A percentile compares a stretch with the other conserved stretches of the same genome.
These are phyloP conservation scores for Apodemus speciosus DNA, from an alignment of 2,113 vertebrate genomes.

Conservation along the genomic window DNA sequence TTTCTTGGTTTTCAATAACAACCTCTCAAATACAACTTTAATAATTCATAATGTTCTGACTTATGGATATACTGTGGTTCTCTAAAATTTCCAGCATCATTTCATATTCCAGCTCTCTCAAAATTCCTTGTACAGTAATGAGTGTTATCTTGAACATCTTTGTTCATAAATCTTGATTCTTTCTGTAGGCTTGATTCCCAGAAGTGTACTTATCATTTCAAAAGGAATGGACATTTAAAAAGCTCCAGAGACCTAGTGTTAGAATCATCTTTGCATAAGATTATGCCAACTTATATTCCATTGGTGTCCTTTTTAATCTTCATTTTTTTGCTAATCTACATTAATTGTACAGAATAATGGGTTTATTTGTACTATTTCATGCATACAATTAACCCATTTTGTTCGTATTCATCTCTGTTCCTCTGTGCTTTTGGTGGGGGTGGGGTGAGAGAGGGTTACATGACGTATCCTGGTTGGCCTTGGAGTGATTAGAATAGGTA, in stretches of 20 bases:
- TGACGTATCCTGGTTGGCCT: background rate
- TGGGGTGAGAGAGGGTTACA: background rate
- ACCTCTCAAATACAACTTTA: slow-evolving; percentile 39
- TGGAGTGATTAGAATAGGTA: background rate
- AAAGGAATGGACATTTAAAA: slow-evolving; percentile 57
- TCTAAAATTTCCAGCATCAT: slow-evolving; percentile 32
- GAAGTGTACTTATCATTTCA: slow-evolving; percentile 40
- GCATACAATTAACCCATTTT: background rate
- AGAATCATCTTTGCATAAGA: slow-evolving; percentile 51
- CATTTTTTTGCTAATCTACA: background rate
- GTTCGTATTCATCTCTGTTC: background rate
- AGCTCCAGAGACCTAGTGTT: slow-evolving; percentile 1
- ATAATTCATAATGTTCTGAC: slow-evolving; percentile 22
- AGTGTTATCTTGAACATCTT: slow-evolving; percentile 38
- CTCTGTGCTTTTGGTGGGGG: background rate
- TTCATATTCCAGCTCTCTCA: slow-evolving; percentile 25
- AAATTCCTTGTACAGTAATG: slow-evolving; percentile 34
- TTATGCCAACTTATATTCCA: slow-evolving; percentile 24
- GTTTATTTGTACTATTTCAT: background rate
- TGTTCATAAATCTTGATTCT: slow-evolving; percentile 59
- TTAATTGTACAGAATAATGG: background rate
- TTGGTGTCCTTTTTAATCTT: background rate
- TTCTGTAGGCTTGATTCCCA: slow-evolving; percentile 40
- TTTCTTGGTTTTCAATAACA: slow-evolving; percentile 48
- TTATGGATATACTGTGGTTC: background rate